phyloP scores from a whole-genome alignment of 1,140 invertebrate genomes.

The Zaprionus kolodkinae region DNA sequence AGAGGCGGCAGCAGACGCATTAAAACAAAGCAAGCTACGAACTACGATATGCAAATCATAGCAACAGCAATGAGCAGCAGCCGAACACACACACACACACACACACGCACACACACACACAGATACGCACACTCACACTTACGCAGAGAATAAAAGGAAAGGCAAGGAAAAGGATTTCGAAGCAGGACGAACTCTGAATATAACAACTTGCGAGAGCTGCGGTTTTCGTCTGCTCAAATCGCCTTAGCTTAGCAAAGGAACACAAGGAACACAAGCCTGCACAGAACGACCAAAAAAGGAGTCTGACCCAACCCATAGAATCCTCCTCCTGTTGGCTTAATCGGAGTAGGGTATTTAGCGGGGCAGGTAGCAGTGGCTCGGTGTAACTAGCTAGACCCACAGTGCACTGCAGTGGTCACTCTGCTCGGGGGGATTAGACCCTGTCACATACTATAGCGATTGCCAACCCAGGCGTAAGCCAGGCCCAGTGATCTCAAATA shows the following conservation, averaged over 20 bases:
- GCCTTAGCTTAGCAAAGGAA: constrained; percentile 77
- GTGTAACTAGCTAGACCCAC: constrained; percentile 36
- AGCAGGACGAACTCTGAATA: constrained; percentile 57
- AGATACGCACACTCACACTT: constrained; percentile 23
- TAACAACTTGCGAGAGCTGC: constrained; percentile 76
- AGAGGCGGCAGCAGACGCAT: constrained; percentile 60
- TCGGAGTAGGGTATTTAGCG: constrained; percentile 34
- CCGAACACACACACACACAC: constrained; percentile 18
- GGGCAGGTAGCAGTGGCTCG: constrained; percentile 17
- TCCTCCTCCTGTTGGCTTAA: background rate
- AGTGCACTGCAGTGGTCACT: background rate
- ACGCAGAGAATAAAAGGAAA: constrained; percentile 41
- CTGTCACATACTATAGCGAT: too few species aligned
- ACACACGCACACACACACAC: constrained; percentile 26
- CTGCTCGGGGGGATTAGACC: constrained; percentile 61
- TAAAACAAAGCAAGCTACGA: constrained; percentile 78
- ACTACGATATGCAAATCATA: constrained; percentile 80
- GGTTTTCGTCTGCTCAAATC: constrained; percentile 79
- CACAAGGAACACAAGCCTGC: constrained; percentile 38
- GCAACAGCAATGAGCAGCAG: constrained; percentile 57
- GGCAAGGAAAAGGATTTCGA: constrained; percentile 59
- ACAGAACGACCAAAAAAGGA: constrained; percentile 53
- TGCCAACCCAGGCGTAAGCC: background rate
- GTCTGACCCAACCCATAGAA: background rate
- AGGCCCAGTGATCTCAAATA: background rate